These are phyloP conservation scores for Flexamia atlantica DNA, from an alignment of 2,888 invertebrate genomes.

Conservation along the genomic window DNA sequence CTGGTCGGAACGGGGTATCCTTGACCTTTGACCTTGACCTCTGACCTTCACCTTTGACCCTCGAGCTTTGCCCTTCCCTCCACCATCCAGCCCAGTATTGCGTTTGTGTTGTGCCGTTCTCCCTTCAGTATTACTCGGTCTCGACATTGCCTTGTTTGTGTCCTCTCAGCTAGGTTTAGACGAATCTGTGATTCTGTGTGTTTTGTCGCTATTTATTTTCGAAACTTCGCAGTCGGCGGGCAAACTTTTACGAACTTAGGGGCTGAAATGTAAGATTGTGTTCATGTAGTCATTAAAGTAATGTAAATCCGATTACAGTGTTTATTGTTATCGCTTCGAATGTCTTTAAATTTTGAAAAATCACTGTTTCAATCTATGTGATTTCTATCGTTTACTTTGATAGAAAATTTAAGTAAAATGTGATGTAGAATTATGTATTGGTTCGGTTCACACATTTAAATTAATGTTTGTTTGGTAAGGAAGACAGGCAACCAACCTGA, in stretches of 20 bases:
- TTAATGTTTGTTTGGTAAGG: too few relatives aligned
- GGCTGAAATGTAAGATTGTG: too few relatives aligned
- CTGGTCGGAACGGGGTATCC: constrained; percentile 35
- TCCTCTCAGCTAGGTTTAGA: constrained; percentile 54
- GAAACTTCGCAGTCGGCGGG: constrained; percentile 1
- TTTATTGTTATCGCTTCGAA: too few relatives aligned
- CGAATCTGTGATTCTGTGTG: constrained; percentile 57
- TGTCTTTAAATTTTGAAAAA: too few relatives aligned
- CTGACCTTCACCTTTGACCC: not conserved
- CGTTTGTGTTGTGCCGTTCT: constrained; percentile 21
- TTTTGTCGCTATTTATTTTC: constrained; percentile 54
- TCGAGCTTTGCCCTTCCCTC: constrained; percentile 16
- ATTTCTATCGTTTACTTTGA: too few relatives aligned
- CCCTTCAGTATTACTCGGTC: constrained; percentile 47
- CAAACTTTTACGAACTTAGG: not conserved
- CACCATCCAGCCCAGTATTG: not conserved
- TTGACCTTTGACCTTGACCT: not conserved
- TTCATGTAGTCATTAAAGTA: too few relatives aligned
- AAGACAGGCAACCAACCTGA: too few relatives aligned
- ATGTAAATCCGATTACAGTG: too few relatives aligned
- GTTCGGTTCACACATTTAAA: too few relatives aligned
- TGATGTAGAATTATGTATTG: too few relatives aligned
- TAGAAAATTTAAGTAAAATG: too few relatives aligned
- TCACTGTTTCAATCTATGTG: too few relatives aligned
- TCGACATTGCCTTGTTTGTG: not conserved